Base-by-base conservation (phyloP, 1,140 invertebrate species). In the Atopsyche davidsoni region DNA sequence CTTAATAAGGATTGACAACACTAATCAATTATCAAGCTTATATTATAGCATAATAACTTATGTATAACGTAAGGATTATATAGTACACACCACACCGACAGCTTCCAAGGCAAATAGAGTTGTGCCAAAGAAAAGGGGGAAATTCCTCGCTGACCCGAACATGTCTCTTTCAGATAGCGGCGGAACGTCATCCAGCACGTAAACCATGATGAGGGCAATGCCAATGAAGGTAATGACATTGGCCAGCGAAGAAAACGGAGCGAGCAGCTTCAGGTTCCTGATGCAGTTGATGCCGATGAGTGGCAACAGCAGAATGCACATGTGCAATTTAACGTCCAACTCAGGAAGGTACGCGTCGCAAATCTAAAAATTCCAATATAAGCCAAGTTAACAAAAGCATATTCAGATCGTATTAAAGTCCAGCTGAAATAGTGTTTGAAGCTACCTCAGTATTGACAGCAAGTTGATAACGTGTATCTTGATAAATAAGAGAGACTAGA, bases 31-130 rank as follows among this genome's bases (percentile, higher is more conserved):
- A 28, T 7, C 6, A 28, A 28, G 25, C 25, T 28, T 28, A 28
- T 28, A 7, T 7, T 28, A 28, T 28, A 7, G 25, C n/a, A 28
- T 28, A 28, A 7, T 6, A 28, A 21, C 7, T 19, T 11, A 3
- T 23, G 2, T 10, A 9, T 18, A 4, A n/a, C n/a, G n/a, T n/a
- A n/a, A n/a, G 39, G 9, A 9, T 41, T 6, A 4, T 18, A 38
- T 40, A 39, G 46, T 24, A 80, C 81, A 75, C 63, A 89, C 86
- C 66, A 90, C 84, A 21, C 87, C 87, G 23, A 95, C 91, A 11
- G 91, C 91, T 66, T 94, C 91, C 38, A 94, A 73, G 0, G 92
- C 87, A 71, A 92, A 96, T 3, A 96, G 70, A 0, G 87, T 86
- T 0, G 89, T 93, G 1, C 91, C 91, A 65, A 95, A 89, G 59